Evolutionary conservation across 1,140 invertebrate species (phyloP), one percentile per base, ranked within the genome.

Genomic region (Camponotus pennsylvanicus): DNA sequence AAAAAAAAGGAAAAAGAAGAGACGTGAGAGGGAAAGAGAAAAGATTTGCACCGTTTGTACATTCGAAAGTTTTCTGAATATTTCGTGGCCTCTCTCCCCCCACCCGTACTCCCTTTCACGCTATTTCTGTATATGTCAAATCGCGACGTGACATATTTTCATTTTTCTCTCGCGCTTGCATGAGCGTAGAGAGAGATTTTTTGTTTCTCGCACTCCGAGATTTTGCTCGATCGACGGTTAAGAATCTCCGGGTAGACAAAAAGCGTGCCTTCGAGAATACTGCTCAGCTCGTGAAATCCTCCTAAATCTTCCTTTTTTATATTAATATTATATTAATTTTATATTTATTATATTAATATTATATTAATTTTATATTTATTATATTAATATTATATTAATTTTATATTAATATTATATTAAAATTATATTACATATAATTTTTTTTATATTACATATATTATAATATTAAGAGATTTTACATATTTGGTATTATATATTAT

Each of bases 11-110:
- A 45, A 18, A 21, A 40, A 3, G 11, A 11, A 8, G 32, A 27
- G 7, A 21, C 27, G 6, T 27, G 13, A 7, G 3, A 21, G n/a
- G 49, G 34, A 59, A 32, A 52, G 59, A 71, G 79, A 85, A 78
- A 76, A 84, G 82, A 85, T 85, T 85, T 85, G 82, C 73, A 45
- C 52, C 82, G 82, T 85, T 85, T 85, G 71, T 76, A 61, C 27
- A 9, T 34, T 34, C 2, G 32, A 75, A 37, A 21, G 45, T 18
- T 83, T 83, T 34, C 37, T 37, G 64, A 57, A 75, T 89, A 89
- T 89, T 89, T 82, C 59, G 55, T 27, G 42, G 59, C 34, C 73
- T 49, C 66, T 52, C 49, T 18, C 13, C 15, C 49, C 15, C 27
- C 49, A 18, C 49, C 49, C 4, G 13, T 18, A 1, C 49, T 52